Evolutionary conservation across 2,113 vertebrate genomes (phyloP).

Genomic region (Phylloscopus trochilus): DNA sequence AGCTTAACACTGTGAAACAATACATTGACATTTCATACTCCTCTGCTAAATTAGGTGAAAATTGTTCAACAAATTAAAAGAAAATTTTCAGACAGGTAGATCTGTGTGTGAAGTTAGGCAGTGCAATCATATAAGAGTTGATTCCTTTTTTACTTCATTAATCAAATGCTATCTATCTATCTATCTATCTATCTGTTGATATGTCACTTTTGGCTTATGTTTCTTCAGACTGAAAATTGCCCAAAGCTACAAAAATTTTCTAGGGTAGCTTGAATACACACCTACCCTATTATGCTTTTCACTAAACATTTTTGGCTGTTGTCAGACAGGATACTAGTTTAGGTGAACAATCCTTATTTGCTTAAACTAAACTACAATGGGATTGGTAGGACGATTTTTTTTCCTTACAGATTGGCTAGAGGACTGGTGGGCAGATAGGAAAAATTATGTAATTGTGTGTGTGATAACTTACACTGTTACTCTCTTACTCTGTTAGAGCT

Average conservation of each 20-base stretch:
- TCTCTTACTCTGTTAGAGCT: not conserved
- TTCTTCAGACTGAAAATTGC: not conserved
- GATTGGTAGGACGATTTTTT: not conserved
- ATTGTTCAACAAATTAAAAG: not conserved
- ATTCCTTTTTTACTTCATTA: not conserved
- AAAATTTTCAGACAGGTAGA: not conserved
- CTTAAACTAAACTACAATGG: not conserved
- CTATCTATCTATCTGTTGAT: not conserved
- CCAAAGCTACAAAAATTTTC: not conserved
- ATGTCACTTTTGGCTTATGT: not conserved
- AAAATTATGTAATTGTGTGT: not conserved
- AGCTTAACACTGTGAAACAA: not conserved
- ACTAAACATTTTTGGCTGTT: not conserved
- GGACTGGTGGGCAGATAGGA: not conserved
- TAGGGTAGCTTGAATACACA: not conserved
- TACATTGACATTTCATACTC: not conserved
- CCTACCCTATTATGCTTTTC: not conserved
- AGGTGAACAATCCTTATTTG: not conserved
- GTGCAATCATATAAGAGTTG: not conserved
- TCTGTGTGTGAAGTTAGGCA: not conserved
- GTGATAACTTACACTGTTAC: not conserved
- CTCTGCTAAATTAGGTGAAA: not conserved
- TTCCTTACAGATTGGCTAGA: not conserved
- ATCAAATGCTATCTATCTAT: not conserved
- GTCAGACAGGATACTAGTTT: not conserved